phyloP scores from a whole-genome alignment of 2,888 invertebrate species.

The Ophion obscuratus region DNA sequence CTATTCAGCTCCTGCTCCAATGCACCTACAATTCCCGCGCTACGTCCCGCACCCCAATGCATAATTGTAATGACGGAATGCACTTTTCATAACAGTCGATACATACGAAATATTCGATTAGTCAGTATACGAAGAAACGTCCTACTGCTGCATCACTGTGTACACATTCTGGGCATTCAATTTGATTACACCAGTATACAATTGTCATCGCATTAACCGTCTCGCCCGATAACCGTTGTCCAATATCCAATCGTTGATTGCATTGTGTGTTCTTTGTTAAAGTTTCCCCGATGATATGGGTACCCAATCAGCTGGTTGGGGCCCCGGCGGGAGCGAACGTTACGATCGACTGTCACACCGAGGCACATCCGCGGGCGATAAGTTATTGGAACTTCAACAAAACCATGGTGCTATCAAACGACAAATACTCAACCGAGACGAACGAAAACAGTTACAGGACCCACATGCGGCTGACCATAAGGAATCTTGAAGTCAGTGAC shows the following conservation, averaged over 20 bases:
- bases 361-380: conserved; percentile 96
- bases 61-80: conserved; percentile 48
- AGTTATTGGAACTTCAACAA: conserved; percentile 97
- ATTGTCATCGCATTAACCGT: neutral
- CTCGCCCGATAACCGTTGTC: neutral
- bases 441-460: conserved; percentile 95
- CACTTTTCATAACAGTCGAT: conserved; percentile 11
- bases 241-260: conserved; percentile 40
- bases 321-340: conserved; percentile 96
- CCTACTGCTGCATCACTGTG: neutral
- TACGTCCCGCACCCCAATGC: conserved; percentile 10
- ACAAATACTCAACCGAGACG: conserved; percentile 93
- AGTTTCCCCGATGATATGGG: conserved; percentile 98
- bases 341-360: conserved; percentile 96
- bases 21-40: conserved; percentile 28
- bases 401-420: conserved; percentile 94
- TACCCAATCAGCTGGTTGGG: conserved; percentile 96
- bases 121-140: neutral
- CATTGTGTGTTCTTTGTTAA: conserved; percentile 77
- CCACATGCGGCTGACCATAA: conserved; percentile 95
- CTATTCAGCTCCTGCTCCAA: conserved; percentile 1
- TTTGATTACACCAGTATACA: neutral
- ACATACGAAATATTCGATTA: neutral
- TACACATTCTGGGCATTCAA: neutral
- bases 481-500: conserved; percentile 92